A percentile compares a stretch with the other conserved stretches of the same genome.
phyloP scores from a whole-genome alignment of 2,797 vertebrate genomes.

The Sciurus carolinensis region DNA sequence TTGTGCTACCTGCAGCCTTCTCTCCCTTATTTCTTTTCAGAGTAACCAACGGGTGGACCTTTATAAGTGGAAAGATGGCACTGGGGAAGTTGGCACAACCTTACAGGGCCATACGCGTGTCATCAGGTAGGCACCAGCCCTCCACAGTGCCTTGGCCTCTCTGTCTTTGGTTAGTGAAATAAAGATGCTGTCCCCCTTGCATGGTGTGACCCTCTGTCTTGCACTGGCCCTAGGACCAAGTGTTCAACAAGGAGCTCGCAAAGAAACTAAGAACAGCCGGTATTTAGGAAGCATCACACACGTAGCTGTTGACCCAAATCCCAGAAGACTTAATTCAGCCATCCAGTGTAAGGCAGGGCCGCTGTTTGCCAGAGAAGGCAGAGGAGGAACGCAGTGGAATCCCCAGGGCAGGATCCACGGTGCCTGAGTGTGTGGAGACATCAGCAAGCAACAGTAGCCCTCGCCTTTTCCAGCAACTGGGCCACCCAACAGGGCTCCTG shows the following conservation, averaged over 20 bases:
- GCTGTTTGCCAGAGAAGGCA: slow-evolving; percentile 13
- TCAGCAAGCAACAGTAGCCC: background rate
- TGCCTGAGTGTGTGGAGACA: too few species aligned
- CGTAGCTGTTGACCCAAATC: slow-evolving; percentile 53
- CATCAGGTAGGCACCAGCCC: slow-evolving; percentile 92
- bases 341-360: slow-evolving; percentile 55
- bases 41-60: slow-evolving; percentile 98
- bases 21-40: slow-evolving; percentile 88
- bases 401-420: fast-evolving
- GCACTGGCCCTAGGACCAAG: background rate
- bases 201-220: background rate
- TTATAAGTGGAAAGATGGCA: slow-evolving; percentile 97
- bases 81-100: slow-evolving; percentile 94
- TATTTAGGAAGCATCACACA: slow-evolving; percentile 22
- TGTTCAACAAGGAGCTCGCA: background rate
- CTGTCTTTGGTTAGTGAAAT: background rate
- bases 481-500: background rate
- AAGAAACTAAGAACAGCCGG: background rate
- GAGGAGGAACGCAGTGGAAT: background rate
- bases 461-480: background rate
- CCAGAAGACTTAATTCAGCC: background rate
- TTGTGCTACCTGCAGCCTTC: background rate
- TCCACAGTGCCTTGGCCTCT: background rate
- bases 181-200: background rate
- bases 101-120: slow-evolving; percentile 98